Conservation (phyloP, 1,140 invertebrate genomes). For the Euglossa dilemma region DNA sequence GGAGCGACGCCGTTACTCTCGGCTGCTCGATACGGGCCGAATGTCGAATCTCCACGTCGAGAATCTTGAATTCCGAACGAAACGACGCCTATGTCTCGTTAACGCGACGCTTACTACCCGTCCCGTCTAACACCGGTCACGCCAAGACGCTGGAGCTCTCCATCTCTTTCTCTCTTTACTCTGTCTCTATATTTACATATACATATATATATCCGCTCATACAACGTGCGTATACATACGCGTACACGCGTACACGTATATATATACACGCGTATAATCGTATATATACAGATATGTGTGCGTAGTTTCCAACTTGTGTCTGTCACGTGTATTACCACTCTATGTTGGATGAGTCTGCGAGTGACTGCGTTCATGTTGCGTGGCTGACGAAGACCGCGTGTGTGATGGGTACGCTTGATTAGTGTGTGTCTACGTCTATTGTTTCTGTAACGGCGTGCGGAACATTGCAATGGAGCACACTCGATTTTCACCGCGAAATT, state of each 20-base stretch:
- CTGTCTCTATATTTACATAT: slow-evolving; percentile 7
- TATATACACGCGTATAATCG: slow-evolving; percentile 6
- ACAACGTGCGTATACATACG: not conserved
- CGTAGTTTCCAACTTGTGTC: slow-evolving; percentile 84
- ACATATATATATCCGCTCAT: not conserved
- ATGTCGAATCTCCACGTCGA: slow-evolving; percentile 2
- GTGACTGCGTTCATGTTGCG: slow-evolving; percentile 79
- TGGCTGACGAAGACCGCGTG: slow-evolving; percentile 78
- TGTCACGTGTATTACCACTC: slow-evolving; percentile 83
- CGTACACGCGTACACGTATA: not conserved
- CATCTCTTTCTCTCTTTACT: slow-evolving; percentile 48
- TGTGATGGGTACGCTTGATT: slow-evolving; percentile 81
- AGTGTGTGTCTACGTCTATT: slow-evolving; percentile 83
- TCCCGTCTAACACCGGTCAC: not conserved
- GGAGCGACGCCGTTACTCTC: slow-evolving; percentile 35
- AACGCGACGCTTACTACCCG: not conserved
- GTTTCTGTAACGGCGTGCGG: slow-evolving; percentile 80
- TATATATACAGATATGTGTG: slow-evolving; percentile 58
- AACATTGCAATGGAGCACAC: slow-evolving; percentile 74
- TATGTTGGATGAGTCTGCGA: slow-evolving; percentile 80
- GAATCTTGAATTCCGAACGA: slow-evolving; percentile 31
- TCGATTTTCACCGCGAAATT: slow-evolving; percentile 47
- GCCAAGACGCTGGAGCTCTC: slow-evolving; percentile 23
- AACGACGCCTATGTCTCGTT: slow-evolving; percentile 26
- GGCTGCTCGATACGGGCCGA: slow-evolving; percentile 19